Percentiles rank a stretch among this genome's conserved stretches.
These are phyloP conservation scores for Pardosa pseudoannulata DNA, from an alignment of 2,888 invertebrate species.

Conservation along the genomic window DNA sequence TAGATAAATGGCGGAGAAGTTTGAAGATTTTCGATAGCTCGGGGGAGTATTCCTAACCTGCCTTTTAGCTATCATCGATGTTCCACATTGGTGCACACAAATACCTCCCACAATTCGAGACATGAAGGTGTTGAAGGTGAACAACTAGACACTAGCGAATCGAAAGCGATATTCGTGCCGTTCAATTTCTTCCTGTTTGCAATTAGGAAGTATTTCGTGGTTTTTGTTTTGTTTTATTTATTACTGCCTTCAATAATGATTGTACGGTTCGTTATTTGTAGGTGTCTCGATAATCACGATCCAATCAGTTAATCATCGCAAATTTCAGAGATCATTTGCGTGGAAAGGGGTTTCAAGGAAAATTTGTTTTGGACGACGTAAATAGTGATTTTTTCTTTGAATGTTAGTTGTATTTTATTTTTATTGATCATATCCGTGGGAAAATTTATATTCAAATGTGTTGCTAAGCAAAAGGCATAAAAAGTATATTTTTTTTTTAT, in stretches of 20 bases:
- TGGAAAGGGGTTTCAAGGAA: not conserved
- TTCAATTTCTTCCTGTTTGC: not conserved
- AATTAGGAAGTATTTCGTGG: not conserved
- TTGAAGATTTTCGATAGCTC: not conserved
- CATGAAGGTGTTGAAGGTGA: slow-evolving; percentile 31
- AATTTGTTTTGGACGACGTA: too few relatives aligned
- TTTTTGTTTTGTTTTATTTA: not conserved
- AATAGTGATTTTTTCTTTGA: too few relatives aligned
- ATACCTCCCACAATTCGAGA: slow-evolving; percentile 32
- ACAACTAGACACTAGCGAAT: slow-evolving; percentile 2
- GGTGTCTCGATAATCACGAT: not conserved
- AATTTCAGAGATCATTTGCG: not conserved
- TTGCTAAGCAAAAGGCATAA: too few relatives aligned
- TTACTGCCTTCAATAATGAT: not conserved
- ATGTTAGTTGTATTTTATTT: too few relatives aligned
- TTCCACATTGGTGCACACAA: slow-evolving; percentile 38
- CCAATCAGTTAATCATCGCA: not conserved
- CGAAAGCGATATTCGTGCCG: not conserved
- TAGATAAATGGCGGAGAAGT: not conserved
- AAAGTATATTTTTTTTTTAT: too few relatives aligned
- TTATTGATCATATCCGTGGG: too few relatives aligned
- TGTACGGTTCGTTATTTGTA: not conserved
- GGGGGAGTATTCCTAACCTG: slow-evolving; percentile 12
- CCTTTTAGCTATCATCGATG: not conserved
- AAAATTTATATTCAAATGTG: too few relatives aligned